Percentiles rank a stretch among this genome's conserved stretches.
Evolutionary conservation across 2,797 vertebrate genomes (phyloP).

Genomic region (Poeciliopsis infans): DNA sequence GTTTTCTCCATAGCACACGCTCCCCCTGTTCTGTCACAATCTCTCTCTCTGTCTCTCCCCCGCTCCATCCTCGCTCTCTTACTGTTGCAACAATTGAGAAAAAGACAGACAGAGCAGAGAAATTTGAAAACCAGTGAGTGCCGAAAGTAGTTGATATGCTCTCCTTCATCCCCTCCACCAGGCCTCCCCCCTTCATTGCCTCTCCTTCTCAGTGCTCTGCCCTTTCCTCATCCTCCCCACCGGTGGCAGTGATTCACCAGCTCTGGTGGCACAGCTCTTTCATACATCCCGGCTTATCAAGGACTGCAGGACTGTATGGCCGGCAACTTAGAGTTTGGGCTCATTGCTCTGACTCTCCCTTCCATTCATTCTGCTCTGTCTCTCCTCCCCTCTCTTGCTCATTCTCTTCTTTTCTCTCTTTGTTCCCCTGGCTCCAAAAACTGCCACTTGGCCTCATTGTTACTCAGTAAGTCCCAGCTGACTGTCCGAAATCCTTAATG

Average conservation of each 20-base stretch:
- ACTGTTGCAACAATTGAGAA: conserved; percentile 53
- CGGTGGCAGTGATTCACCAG: conserved; percentile 75
- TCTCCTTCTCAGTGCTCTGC: conserved; percentile 31
- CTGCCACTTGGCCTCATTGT: conserved; percentile 54
- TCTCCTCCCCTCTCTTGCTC: conserved; percentile 11
- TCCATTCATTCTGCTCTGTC: conserved; percentile 18
- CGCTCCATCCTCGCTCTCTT: conserved; percentile 42
- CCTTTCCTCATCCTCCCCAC: conserved; percentile 40
- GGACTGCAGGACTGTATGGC: conserved; percentile 70
- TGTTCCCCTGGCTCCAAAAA: conserved; percentile 48
- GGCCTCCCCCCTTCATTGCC: conserved; percentile 2
- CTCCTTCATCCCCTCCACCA: conserved; percentile 32
- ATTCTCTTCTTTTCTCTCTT: conserved; percentile 38
- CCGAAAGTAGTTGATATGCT: conserved; percentile 47
- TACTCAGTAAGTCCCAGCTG: conserved; percentile 67
- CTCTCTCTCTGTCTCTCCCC: conserved; percentile 21
- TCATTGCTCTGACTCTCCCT: conserved; percentile 45
- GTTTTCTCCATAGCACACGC: conserved; percentile 60
- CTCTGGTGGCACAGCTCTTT: conserved; percentile 60
- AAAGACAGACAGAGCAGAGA: conserved; percentile 44
- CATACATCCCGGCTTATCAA: conserved; percentile 73
- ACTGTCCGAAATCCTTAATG: conserved; percentile 57
- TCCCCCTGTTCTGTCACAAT: conserved; percentile 63
- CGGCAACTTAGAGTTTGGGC: conserved; percentile 58
- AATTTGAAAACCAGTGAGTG: conserved; percentile 60